Percentiles rank a stretch among this genome's conserved stretches.
These are phyloP conservation scores for Columba guinea DNA, from an alignment of 2,797 vertebrate species.

Conservation along the genomic window DNA sequence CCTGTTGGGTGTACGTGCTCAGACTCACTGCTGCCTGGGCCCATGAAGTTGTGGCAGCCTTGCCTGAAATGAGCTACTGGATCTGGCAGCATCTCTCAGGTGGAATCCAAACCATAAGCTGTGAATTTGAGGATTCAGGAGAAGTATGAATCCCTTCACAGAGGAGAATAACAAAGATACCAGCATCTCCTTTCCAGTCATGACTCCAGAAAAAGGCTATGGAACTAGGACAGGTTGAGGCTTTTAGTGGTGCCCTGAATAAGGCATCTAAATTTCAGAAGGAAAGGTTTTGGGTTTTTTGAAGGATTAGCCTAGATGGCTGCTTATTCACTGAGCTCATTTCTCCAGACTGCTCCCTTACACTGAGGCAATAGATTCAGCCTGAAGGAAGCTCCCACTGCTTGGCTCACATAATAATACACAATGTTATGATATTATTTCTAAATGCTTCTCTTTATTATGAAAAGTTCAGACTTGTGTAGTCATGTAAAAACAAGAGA, in stretches of 20 bases:
- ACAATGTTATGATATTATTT: neutral
- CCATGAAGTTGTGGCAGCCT: neutral
- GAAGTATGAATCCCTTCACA: neutral
- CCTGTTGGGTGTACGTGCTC: accelerated
- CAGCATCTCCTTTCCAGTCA: neutral
- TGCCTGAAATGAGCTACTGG: accelerated
- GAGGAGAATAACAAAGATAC: neutral
- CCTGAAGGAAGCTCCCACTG: neutral
- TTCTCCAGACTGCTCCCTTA: neutral
- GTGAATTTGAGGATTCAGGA: neutral
- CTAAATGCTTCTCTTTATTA: neutral
- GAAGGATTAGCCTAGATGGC: neutral
- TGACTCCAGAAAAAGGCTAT: neutral
- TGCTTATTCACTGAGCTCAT: neutral
- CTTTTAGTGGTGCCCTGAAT: neutral
- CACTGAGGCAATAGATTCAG: neutral
- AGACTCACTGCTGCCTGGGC: neutral
- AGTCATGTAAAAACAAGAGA: neutral
- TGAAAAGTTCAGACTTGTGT: neutral
- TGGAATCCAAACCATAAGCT: neutral
- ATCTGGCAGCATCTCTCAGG: neutral
- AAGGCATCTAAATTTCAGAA: neutral
- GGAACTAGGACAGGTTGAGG: neutral
- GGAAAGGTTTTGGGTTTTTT: neutral
- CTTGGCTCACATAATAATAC: neutral